These are phyloP conservation scores for Erythrocebus patas DNA, from an alignment of 2,113 vertebrate species.

Conservation along the genomic window DNA sequence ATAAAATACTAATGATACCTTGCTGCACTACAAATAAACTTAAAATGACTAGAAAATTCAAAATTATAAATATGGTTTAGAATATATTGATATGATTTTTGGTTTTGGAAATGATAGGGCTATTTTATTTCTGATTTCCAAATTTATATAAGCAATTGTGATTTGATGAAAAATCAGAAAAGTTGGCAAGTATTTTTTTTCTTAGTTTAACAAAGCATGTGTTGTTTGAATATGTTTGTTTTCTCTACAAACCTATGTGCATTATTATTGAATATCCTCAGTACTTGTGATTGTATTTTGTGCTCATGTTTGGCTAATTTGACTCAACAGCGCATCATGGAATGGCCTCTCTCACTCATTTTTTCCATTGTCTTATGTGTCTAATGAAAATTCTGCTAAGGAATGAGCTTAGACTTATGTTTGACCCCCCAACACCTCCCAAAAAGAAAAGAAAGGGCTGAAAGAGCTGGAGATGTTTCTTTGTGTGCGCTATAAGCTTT, in stretches of 20 bases:
- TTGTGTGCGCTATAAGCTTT: conserved; percentile 81
- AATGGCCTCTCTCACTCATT: conserved; percentile 71
- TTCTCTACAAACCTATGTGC: conserved; percentile 40
- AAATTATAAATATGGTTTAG: conserved; percentile 67
- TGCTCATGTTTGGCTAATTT: conserved; percentile 79
- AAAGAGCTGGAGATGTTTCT: conserved; percentile 77
- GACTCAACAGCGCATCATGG: conserved; percentile 77
- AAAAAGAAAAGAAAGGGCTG: neutral
- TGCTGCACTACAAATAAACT: neutral
- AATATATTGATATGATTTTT: conserved; percentile 78
- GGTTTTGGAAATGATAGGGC: conserved; percentile 74
- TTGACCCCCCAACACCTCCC: conserved; percentile 55
- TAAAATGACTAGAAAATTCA: conserved; percentile 16
- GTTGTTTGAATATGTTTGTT: conserved; percentile 78
- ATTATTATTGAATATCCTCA: conserved; percentile 59
- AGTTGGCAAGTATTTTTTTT: conserved; percentile 90
- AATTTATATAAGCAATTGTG: conserved; percentile 79
- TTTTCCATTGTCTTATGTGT: conserved; percentile 66
- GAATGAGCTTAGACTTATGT: conserved; percentile 77
- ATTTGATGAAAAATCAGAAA: conserved; percentile 81
- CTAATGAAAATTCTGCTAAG: conserved; percentile 72
- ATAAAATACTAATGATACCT: neutral
- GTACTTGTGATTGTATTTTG: conserved; percentile 74
- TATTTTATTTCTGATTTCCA: conserved; percentile 80
- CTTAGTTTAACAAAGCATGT: conserved; percentile 88